Evolutionary conservation across 1,140 invertebrate species (phyloP).

Genomic region (Eriosoma lanigerum): DNA sequence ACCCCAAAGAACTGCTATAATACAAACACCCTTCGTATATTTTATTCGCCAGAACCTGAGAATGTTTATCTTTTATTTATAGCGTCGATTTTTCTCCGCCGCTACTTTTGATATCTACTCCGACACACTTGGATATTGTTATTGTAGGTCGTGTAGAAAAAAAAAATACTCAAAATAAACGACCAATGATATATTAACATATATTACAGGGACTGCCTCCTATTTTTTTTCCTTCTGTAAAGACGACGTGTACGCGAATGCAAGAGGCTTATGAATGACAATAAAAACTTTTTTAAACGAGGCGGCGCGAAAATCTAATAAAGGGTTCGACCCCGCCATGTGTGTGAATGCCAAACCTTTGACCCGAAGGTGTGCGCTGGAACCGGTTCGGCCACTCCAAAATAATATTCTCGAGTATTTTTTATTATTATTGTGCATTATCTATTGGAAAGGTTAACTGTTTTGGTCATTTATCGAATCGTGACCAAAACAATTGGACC

Average conservation of each 20-base stretch:
- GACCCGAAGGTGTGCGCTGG: slow-evolving; percentile 9
- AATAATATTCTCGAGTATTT: slow-evolving; percentile 10
- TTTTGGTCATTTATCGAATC: slow-evolving; percentile 50
- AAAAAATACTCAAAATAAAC: slow-evolving; percentile 37
- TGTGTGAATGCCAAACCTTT: slow-evolving; percentile 34
- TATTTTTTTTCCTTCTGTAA: slow-evolving; percentile 12
- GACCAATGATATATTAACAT: slow-evolving; percentile 46
- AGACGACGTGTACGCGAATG: slow-evolving; percentile 10
- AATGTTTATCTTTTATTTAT: slow-evolving; percentile 52
- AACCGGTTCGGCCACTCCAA: slow-evolving; percentile 45
- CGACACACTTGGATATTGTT: slow-evolving; percentile 28
- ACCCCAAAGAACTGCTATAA: not conserved
- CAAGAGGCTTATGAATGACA: slow-evolving; percentile 37
- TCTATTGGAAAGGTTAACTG: slow-evolving; percentile 42
- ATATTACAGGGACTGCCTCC: slow-evolving; percentile 39
- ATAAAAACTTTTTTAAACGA: slow-evolving; percentile 33
- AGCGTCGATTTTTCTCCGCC: slow-evolving; percentile 42
- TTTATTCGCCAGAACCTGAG: slow-evolving; percentile 37
- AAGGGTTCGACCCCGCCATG: slow-evolving; percentile 30
- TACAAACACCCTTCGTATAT: slow-evolving; percentile 34
- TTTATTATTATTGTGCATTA: not conserved
- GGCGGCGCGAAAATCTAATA: slow-evolving; percentile 38
- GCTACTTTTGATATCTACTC: slow-evolving; percentile 42
- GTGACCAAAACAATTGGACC: slow-evolving; percentile 51
- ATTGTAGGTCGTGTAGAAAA: slow-evolving; percentile 12